Percentiles rank a stretch among this genome's conserved stretches.
Evolutionary conservation across 2,888 invertebrate genomes (phyloP).

Genomic region (Drosophila diplacantha): DNA sequence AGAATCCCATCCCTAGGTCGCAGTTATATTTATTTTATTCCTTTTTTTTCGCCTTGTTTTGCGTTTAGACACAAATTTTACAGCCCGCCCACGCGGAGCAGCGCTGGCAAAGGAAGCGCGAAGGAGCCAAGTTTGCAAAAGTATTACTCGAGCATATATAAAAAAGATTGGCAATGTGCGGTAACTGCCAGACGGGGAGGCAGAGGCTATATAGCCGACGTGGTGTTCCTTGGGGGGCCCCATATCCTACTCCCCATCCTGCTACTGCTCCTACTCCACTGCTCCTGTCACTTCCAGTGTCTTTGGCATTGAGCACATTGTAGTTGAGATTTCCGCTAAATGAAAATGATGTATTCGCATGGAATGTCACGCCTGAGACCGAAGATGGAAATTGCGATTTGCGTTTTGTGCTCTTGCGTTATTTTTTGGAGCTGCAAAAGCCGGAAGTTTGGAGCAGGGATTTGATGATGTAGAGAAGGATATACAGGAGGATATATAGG

Average conservation of each 20-base stretch:
- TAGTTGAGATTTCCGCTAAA: slow-evolving; percentile 71
- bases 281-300: slow-evolving; percentile 40
- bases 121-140: slow-evolving; percentile 56
- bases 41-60: slow-evolving; percentile 45
- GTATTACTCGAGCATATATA: slow-evolving; percentile 54
- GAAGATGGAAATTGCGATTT: slow-evolving; percentile 21
- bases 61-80: slow-evolving; percentile 73
- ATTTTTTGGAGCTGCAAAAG: slow-evolving; percentile 3
- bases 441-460: slow-evolving; percentile 1
- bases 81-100: slow-evolving; percentile 49
- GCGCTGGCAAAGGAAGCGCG: not conserved
- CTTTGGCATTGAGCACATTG: slow-evolving; percentile 67
- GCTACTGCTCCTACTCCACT: not conserved
- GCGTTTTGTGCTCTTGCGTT: not conserved
- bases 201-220: not conserved
- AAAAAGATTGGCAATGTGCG: slow-evolving; percentile 60
- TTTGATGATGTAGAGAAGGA: not conserved
- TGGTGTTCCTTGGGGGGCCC: not conserved
- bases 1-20: slow-evolving; percentile 6
- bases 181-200: slow-evolving; percentile 40
- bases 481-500: not conserved
- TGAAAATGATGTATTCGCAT: slow-evolving; percentile 70
- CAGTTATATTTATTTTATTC: slow-evolving; percentile 34
- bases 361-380: slow-evolving; percentile 54
- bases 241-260: not conserved